phyloP scores from a whole-genome alignment of 2,888 invertebrate species.

The Limenitis camilla region DNA sequence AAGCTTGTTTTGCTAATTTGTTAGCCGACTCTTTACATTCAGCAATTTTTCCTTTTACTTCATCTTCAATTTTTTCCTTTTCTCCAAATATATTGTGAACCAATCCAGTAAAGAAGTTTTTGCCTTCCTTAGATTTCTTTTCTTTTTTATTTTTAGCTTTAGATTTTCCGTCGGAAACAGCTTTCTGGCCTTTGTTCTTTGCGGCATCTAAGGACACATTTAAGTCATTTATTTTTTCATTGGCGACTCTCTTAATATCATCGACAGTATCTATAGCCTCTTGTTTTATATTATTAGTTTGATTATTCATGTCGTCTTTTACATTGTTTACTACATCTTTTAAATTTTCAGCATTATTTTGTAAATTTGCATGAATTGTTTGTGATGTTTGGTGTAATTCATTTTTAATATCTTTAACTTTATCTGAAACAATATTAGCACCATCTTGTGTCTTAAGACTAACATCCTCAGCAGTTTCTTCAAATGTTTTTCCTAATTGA shows the following conservation, averaged over 20 bases:
- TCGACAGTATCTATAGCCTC: constrained; percentile 41
- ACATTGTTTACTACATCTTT: constrained; percentile 42
- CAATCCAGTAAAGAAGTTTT: constrained; percentile 60
- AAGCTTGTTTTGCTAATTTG: constrained; percentile 45
- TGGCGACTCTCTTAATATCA: constrained; percentile 40
- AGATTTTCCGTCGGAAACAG: constrained; percentile 32
- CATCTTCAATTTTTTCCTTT: constrained; percentile 63
- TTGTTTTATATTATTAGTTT: constrained; percentile 43
- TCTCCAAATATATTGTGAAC: constrained; percentile 65
- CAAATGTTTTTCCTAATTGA: constrained; percentile 44
- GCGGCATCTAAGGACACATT: constrained; percentile 45
- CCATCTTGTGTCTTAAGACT: constrained; percentile 31
- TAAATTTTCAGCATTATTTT: constrained; percentile 37
- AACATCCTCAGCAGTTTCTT: constrained; percentile 39
- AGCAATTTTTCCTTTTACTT: constrained; percentile 50
- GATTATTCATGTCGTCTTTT: constrained; percentile 41
- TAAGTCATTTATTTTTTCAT: constrained; percentile 45
- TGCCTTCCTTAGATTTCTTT: constrained; percentile 64
- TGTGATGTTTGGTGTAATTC: constrained; percentile 46
- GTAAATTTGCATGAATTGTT: constrained; percentile 30
- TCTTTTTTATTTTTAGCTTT: constrained; percentile 40
- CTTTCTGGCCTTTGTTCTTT: constrained; percentile 47
- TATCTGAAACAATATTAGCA: constrained; percentile 23
- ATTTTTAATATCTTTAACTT: constrained; percentile 37
- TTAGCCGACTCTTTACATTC: constrained; percentile 57